Conservation (phyloP, 2,888 invertebrate genomes). For the Boloria euphrosyne region DNA sequence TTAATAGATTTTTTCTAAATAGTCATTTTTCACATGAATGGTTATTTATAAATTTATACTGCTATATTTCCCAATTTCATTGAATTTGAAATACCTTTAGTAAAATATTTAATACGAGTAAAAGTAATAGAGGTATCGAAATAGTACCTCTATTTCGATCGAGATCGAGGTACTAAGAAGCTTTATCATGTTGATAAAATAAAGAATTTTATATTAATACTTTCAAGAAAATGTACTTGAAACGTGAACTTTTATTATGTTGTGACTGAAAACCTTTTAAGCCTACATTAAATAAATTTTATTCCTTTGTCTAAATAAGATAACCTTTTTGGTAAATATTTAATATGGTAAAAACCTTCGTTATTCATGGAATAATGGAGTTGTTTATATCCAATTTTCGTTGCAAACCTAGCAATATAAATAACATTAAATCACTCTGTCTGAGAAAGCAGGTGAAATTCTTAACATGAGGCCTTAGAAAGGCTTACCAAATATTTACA, state of each 20-base stretch:
- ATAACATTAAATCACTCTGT: conserved; percentile 63
- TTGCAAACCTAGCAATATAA: conserved; percentile 51
- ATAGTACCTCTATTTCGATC: too few species aligned
- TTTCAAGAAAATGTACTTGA: too few species aligned
- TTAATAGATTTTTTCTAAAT: conserved; percentile 19
- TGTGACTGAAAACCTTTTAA: not conserved
- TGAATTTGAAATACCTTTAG: too few species aligned
- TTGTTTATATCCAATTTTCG: conserved; percentile 38
- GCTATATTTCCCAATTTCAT: too few species aligned
- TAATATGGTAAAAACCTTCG: conserved; percentile 16
- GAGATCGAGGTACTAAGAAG: too few species aligned
- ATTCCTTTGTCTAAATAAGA: conserved; percentile 17
- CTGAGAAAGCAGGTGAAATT: conserved; percentile 65
- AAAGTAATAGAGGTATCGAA: too few species aligned
- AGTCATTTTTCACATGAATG: not conserved
- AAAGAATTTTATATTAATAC: too few species aligned
- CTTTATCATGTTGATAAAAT: too few species aligned
- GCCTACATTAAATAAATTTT: conserved; percentile 5
- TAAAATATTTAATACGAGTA: too few species aligned
- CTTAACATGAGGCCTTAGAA: conserved; percentile 59
- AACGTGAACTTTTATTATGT: too few species aligned
- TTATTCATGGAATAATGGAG: conserved; percentile 33
- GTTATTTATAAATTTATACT: too few species aligned
- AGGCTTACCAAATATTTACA: conserved; percentile 80
- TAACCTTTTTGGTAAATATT: conserved; percentile 20